A percentile compares a stretch with the other conserved stretches of the same genome.
Evolutionary conservation across 2,888 invertebrate genomes (phyloP).

Genomic region (Amphimallon solstitiale): DNA sequence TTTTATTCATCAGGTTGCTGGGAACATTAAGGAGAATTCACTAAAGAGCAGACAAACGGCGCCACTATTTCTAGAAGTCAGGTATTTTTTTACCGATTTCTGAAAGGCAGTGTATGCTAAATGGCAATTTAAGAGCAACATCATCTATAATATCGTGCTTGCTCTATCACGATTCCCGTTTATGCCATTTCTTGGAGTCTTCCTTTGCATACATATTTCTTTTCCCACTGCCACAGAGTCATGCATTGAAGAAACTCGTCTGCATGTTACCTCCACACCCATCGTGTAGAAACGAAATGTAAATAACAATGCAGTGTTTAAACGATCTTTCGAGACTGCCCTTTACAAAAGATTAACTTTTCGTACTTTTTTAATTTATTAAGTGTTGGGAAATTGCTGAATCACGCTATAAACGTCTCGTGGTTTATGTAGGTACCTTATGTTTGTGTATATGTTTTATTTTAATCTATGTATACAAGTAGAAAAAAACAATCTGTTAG

Average conservation of each 20-base stretch:
- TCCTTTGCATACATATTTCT: constrained; percentile 6
- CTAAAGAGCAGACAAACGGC: not conserved
- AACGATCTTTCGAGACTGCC: too few species aligned
- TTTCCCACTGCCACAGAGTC: not conserved
- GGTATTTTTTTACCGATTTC: constrained; percentile 7
- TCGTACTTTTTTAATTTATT: too few species aligned
- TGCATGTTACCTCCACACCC: constrained; percentile 13
- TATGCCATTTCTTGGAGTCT: constrained; percentile 36
- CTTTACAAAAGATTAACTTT: too few species aligned
- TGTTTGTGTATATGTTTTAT: too few species aligned
- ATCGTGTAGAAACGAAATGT: not conserved
- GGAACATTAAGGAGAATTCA: too few species aligned
- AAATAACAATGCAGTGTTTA: too few species aligned
- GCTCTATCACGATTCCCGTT: constrained; percentile 41
- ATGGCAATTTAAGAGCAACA: constrained; percentile 29
- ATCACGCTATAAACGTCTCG: too few species aligned
- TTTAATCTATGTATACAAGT: too few species aligned
- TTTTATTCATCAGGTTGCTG: too few species aligned
- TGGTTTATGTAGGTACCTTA: too few species aligned
- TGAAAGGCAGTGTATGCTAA: constrained; percentile 26
- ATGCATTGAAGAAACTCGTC: constrained; percentile 15
- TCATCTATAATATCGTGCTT: constrained; percentile 34
- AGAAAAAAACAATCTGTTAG: too few species aligned
- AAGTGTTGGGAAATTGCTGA: too few species aligned
- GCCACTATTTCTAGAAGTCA: not conserved